Percentiles rank a stretch among this genome's conserved stretches.
These are phyloP conservation scores for Patella vulgata DNA, from an alignment of 1,140 invertebrate species.

Conservation along the genomic window DNA sequence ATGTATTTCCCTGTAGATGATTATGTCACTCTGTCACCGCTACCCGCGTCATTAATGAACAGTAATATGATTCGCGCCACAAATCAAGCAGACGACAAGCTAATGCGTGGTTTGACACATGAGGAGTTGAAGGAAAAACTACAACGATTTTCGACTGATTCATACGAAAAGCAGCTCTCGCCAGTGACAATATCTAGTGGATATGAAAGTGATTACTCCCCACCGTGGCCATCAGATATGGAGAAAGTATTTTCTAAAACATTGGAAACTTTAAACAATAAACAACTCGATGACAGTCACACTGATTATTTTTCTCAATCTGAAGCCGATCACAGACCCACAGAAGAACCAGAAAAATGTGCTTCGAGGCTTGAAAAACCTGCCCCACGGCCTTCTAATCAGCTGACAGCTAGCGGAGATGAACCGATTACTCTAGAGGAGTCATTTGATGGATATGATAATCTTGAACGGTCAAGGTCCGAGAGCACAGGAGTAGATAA, in stretches of 20 bases:
- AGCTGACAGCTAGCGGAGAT: neutral
- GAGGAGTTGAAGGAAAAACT: neutral
- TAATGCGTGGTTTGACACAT: neutral
- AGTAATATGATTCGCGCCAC: neutral
- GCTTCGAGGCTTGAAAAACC: neutral
- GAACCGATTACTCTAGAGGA: slow-evolving; percentile 8
- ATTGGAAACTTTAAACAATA: slow-evolving; percentile 2
- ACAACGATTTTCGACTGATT: neutral
- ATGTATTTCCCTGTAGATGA: slow-evolving; percentile 1
- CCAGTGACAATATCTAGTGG: slow-evolving; percentile 48
- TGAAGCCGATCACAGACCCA: slow-evolving; percentile 26
- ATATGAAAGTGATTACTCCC: slow-evolving; percentile 50
- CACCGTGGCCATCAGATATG: slow-evolving; percentile 13
- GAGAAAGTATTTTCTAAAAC: slow-evolving; percentile 6
- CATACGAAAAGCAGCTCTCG: slow-evolving; percentile 14
- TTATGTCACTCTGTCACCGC: neutral
- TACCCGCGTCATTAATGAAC: neutral
- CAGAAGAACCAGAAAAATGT: slow-evolving; percentile 4
- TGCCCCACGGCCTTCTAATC: neutral
- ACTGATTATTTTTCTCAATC: slow-evolving; percentile 31
- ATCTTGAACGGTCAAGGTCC: slow-evolving; percentile 4
- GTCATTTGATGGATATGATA: slow-evolving; percentile 1
- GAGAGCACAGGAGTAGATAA: slow-evolving; percentile 21
- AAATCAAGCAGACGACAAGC: neutral
- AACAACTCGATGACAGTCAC: neutral